Evolutionary conservation across 2,888 invertebrate genomes (phyloP), one percentile per base, ranked within the genome.

Genomic region (Aphrophora alni): DNA sequence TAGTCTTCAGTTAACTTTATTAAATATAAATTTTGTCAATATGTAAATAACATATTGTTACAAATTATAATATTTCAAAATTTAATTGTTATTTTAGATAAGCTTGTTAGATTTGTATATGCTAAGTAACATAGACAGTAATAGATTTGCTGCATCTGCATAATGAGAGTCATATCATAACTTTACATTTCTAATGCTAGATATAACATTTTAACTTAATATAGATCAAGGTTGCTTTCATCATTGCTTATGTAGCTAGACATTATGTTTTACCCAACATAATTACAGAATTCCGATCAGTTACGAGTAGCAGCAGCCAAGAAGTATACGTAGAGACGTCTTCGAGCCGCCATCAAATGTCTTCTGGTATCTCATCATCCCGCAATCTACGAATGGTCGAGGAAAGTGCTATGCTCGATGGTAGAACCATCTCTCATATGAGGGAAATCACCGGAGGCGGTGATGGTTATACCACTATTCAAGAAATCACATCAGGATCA

Each of bases 251-350:
- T 59, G 59, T 59, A 59, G 59, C 21, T 59, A 59, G 59, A 59
- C n/a, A 21, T 21, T 59, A 59, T 59, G 21, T 59, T 59, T 59
- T 59, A 59, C 21, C n/a, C 59, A 59, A 59, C 59, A 59, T 59
- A 59, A 59, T 59, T 59, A n/a, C 59, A 83, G 83, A 82, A 59
- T 82, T 74, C 69, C 78, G 81, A 69, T 83, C 83, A 24, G 82
- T 83, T 8, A 79, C 82, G 25, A 82, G 82, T 51, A 83, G 78
- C 38, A 80, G 71, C 28, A 80, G 83, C 70, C 83, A 84, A 71
- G 84, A 84, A 75, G 80, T 84, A 8, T 80, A 81, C 59, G 79
- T 83, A 17, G 83, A 83, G 72, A 81, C 81, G 0, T 75, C 77
- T 25, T 77, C 78, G 51, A 71, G 74, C 0, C 68, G 78, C 0